Evolutionary conservation across 2,113 vertebrate species (phyloP).

Genomic region (Etia nguti): DNA sequence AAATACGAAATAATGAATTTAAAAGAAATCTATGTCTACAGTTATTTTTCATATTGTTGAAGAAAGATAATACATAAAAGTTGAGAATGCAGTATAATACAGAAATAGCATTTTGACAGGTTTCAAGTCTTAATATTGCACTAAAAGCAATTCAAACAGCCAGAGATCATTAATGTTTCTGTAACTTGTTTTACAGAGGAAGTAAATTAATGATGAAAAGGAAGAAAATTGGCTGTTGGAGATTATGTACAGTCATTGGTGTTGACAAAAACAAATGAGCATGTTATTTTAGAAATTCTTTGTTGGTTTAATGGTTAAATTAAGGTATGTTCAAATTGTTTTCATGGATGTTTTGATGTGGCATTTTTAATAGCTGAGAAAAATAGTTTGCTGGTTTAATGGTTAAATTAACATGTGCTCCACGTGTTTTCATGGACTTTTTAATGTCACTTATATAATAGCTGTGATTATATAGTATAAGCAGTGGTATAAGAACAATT

Average conservation of each 20-base stretch:
- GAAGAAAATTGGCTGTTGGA: neutral
- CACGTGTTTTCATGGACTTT: neutral
- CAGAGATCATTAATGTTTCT: neutral
- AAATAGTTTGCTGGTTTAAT: neutral
- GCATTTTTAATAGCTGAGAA: too few species aligned
- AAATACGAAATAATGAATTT: neutral
- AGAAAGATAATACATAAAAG: accelerated
- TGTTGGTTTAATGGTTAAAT: neutral
- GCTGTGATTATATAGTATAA: neutral
- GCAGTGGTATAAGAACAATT: neutral
- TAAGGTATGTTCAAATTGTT: neutral
- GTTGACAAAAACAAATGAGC: neutral
- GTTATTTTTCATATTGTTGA: neutral
- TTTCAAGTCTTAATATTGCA: neutral
- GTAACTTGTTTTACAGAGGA: neutral
- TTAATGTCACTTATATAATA: neutral
- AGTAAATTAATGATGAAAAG: neutral
- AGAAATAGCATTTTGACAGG: neutral
- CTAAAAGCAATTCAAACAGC: neutral
- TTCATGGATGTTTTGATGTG: neutral
- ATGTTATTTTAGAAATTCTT: neutral
- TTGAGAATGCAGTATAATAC: neutral
- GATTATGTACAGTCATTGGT: neutral
- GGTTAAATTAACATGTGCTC: neutral
- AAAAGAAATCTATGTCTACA: neutral